Evolutionary conservation across 2,888 invertebrate genomes (phyloP).

Genomic region (Phania funesta): DNA sequence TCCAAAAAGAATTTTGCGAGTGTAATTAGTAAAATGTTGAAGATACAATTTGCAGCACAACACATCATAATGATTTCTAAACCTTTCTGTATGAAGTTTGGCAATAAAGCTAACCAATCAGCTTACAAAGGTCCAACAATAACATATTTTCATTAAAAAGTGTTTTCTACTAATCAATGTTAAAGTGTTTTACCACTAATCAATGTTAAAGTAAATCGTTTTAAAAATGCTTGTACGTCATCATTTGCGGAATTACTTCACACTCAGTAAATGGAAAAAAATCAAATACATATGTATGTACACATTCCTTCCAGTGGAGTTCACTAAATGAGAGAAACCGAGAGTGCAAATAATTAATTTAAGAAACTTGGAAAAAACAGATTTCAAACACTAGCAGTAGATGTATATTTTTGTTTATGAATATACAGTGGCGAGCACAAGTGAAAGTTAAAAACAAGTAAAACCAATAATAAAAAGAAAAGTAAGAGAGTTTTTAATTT

Average conservation of each 20-base stretch:
- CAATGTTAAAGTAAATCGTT: slow-evolving; percentile 32
- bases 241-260: slow-evolving; percentile 48
- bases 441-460: too few relatives aligned
- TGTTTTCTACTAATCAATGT: background rate
- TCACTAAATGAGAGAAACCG: background rate
- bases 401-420: too few relatives aligned
- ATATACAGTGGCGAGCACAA: too few relatives aligned
- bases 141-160: background rate
- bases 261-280: slow-evolving; percentile 32
- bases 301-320: too few relatives aligned
- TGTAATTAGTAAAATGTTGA: background rate
- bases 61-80: background rate
- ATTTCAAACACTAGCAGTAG: too few relatives aligned
- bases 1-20: slow-evolving; percentile 29
- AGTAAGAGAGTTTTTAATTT: too few relatives aligned
- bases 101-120: slow-evolving; percentile 16
- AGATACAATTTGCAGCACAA: slow-evolving; percentile 3
- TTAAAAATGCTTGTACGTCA: slow-evolving; percentile 33
- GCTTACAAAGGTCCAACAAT: slow-evolving; percentile 16
- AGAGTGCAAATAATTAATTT: too few relatives aligned
- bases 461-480: too few relatives aligned
- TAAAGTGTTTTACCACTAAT: slow-evolving; percentile 46
- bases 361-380: too few relatives aligned
- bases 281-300: background rate
- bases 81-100: slow-evolving; percentile 27